Percentiles rank a stretch among this genome's conserved stretches.
phyloP scores from a whole-genome alignment of 2,797 vertebrate species.

The Silurus aristotelis region DNA sequence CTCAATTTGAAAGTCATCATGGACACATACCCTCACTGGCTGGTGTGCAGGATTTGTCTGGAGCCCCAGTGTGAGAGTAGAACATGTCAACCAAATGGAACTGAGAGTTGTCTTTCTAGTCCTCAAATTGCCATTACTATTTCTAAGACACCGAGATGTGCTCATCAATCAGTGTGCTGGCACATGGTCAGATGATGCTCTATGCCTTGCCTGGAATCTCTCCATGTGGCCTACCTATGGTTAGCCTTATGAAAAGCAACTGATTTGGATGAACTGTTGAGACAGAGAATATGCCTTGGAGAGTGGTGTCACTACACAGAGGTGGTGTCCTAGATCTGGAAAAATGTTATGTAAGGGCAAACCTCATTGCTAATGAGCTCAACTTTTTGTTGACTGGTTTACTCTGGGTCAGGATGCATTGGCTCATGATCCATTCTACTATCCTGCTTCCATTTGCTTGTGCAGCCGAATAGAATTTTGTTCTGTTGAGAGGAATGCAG shows the following conservation, averaged over 20 bases:
- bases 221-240: not conserved
- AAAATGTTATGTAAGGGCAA: not conserved
- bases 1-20: not conserved
- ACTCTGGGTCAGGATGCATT: not conserved
- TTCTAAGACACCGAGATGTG: not conserved
- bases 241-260: not conserved
- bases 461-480: not conserved
- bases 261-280: not conserved
- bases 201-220: not conserved
- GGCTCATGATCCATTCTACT: too few relatives aligned
- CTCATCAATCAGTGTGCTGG: not conserved
- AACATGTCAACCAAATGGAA: not conserved
- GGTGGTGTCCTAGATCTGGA: constrained; percentile 13
- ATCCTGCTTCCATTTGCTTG: too few relatives aligned
- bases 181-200: not conserved
- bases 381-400: not conserved
- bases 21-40: not conserved
- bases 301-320: not conserved
- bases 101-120: not conserved
- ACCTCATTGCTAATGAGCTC: not conserved
- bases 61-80: not conserved
- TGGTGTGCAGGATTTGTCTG: not conserved
- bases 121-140: not conserved
- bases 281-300: not conserved
- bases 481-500: not conserved